Percentiles rank a stretch among this genome's conserved stretches.
Conservation (phyloP, 2,888 invertebrate genomes). For the Ophioninae sp. region DNA sequence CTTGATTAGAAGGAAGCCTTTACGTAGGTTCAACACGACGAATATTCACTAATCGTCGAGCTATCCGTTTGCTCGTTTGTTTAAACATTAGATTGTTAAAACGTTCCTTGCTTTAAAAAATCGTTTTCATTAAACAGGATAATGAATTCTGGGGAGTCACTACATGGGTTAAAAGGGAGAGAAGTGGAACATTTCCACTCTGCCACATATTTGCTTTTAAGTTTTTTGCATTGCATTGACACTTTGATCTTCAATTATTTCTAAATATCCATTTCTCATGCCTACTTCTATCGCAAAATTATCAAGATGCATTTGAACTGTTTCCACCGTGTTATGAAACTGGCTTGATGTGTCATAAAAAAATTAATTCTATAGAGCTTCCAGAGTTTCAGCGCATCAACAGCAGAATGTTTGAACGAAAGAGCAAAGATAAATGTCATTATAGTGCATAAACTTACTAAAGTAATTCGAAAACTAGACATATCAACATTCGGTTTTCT, state of each 20-base stretch:
- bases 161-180: neutral
- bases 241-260: neutral
- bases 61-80: too few species aligned
- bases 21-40: neutral
- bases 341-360: neutral
- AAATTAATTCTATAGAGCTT: too few species aligned
- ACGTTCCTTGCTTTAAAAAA: too few species aligned
- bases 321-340: neutral
- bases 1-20: neutral
- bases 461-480: slow-evolving; percentile 22
- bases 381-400: neutral
- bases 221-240: neutral
- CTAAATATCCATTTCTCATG: neutral
- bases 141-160: too few species aligned
- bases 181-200: neutral
- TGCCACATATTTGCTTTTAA: neutral
- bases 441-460: slow-evolving; percentile 42
- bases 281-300: neutral
- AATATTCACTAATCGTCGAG: neutral
- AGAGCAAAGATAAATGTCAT: neutral
- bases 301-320: neutral
- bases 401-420: neutral
- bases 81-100: too few species aligned
- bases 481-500: slow-evolving; percentile 14
- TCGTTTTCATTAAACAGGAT: too few species aligned